Evolutionary conservation across 2,888 invertebrate species (phyloP).

Genomic region (Thereva nobilitata): DNA sequence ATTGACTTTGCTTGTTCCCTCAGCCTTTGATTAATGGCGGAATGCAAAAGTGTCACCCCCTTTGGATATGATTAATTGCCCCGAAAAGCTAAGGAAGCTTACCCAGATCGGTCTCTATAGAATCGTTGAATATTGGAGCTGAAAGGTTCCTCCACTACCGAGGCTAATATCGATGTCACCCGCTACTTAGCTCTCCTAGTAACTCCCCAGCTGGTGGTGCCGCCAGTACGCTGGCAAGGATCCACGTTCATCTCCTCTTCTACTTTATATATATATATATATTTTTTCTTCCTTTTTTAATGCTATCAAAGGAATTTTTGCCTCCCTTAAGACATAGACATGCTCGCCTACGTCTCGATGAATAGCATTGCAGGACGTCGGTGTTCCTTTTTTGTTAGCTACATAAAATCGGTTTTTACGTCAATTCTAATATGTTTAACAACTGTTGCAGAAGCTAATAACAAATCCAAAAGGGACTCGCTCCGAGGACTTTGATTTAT

Average conservation of each 20-base stretch:
- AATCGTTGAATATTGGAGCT: constrained; percentile 1
- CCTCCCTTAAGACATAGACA: too few species aligned
- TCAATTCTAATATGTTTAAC: not conserved
- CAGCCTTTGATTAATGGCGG: constrained; percentile 33
- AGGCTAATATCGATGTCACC: too few species aligned
- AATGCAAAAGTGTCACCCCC: constrained; percentile 31
- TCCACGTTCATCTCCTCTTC: too few species aligned
- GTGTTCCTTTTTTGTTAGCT: constrained; percentile 20
- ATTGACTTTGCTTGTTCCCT: constrained; percentile 32
- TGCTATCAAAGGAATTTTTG: too few species aligned
- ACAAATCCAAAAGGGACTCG: constrained; percentile 10
- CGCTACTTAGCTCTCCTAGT: too few species aligned
- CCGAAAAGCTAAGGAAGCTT: constrained; percentile 15
- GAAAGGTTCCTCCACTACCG: not conserved
- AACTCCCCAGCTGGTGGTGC: too few species aligned
- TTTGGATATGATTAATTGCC: constrained; percentile 32
- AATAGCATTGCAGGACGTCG: constrained; percentile 6
- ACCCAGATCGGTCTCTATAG: constrained; percentile 4
- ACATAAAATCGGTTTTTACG: not conserved
- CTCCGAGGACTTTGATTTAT: constrained; percentile 26
- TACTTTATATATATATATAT: too few species aligned
- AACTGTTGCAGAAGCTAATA: constrained; percentile 19
- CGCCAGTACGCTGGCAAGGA: too few species aligned
- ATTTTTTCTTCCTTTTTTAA: too few species aligned
- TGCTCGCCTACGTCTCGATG: not conserved